Evolutionary conservation across 2,113 vertebrate species (phyloP).

Genomic region (Scolopax mira): DNA sequence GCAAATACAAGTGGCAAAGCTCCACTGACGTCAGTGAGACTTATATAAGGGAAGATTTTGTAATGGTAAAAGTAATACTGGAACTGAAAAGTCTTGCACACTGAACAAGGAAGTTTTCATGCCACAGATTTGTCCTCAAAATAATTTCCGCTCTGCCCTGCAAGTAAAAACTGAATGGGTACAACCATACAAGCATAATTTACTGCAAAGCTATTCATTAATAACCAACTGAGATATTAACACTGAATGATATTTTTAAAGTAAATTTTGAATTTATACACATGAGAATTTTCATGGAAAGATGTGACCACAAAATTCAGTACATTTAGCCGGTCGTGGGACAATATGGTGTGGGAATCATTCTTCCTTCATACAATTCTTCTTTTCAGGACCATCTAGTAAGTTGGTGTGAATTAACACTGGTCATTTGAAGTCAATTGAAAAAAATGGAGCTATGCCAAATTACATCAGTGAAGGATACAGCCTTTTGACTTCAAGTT

Average conservation of each 20-base stretch:
- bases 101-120: conserved; percentile 50
- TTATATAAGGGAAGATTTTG: conserved; percentile 62
- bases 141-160: not conserved
- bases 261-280: not conserved
- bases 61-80: conserved; percentile 47
- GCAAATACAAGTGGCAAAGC: conserved; percentile 58
- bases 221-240: not conserved
- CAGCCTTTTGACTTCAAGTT: conserved; percentile 63
- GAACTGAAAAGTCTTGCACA: conserved; percentile 7
- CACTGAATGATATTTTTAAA: not conserved
- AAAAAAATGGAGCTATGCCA: conserved; percentile 36
- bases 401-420: conserved; percentile 54
- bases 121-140: conserved; percentile 3
- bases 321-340: not conserved
- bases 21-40: conserved; percentile 57
- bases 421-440: conserved; percentile 42
- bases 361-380: conserved; percentile 4
- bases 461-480: conserved; percentile 51
- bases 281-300: not conserved
- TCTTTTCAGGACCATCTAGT: conserved; percentile 46
- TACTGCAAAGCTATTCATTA: not conserved
- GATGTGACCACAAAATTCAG: not conserved
- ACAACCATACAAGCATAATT: not conserved
- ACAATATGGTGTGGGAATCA: conserved; percentile 37
- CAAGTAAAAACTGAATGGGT: not conserved